phyloP scores from a whole-genome alignment of 2,113 vertebrate genomes.

The Lethenteron reissneri region DNA sequence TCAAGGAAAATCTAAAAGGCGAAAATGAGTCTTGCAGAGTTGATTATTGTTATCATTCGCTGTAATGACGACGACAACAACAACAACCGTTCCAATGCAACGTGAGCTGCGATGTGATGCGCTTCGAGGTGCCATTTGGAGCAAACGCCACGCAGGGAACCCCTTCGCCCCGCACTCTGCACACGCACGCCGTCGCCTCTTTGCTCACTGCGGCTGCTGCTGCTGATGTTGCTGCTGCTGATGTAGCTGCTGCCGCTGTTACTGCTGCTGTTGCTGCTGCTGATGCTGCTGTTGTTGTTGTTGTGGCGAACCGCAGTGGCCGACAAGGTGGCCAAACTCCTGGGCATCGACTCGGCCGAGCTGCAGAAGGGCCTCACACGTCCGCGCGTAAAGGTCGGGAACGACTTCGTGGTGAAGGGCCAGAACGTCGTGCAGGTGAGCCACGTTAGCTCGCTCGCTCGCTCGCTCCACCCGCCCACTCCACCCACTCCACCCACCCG shows the following conservation, averaged over 20 bases:
- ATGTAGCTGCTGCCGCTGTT: neutral
- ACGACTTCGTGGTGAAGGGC: slow-evolving; percentile 19
- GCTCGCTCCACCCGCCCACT: too few relatives aligned
- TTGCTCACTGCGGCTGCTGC: neutral
- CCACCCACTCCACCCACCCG: too few relatives aligned
- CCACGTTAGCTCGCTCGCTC: neutral
- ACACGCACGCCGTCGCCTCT: too few relatives aligned
- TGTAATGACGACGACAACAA: too few relatives aligned
- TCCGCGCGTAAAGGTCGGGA: slow-evolving; percentile 15
- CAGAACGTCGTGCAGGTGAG: slow-evolving; percentile 16
- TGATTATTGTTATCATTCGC: too few relatives aligned
- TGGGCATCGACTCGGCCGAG: slow-evolving; percentile 14
- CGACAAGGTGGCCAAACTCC: slow-evolving; percentile 18
- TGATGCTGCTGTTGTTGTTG: slow-evolving; percentile 10
- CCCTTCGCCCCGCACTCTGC: too few relatives aligned
- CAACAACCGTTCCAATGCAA: too few relatives aligned
- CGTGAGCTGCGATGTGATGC: too few relatives aligned
- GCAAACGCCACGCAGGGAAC: too few relatives aligned
- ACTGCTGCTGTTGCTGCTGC: slow-evolving; percentile 11
- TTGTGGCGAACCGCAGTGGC: slow-evolving; percentile 9
- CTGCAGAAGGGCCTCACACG: slow-evolving; percentile 17
- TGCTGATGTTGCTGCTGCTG: slow-evolving; percentile 5
- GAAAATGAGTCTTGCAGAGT: too few relatives aligned
- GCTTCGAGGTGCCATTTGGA: too few relatives aligned
- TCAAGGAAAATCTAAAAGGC: too few relatives aligned